These are phyloP conservation scores for Cairina moschata DNA, from an alignment of 2,113 vertebrate species.

Conservation along the genomic window DNA sequence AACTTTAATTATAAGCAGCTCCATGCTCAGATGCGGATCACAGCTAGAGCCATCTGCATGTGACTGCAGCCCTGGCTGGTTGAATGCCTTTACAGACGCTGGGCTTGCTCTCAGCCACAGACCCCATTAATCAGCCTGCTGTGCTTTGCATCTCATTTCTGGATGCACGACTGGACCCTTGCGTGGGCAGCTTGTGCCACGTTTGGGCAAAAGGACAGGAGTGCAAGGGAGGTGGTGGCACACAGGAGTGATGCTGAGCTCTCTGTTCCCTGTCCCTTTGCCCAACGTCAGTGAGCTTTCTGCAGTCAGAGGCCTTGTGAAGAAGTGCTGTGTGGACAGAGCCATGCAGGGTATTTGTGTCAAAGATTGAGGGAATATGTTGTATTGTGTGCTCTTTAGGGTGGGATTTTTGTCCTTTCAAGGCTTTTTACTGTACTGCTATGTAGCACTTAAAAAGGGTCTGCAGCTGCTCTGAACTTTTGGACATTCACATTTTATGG, in stretches of 20 bases:
- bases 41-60: not conserved
- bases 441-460: not conserved
- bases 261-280: not conserved
- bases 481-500: accelerated
- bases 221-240: not conserved
- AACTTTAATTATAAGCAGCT: not conserved
- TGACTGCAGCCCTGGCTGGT: not conserved
- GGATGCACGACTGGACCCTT: accelerated
- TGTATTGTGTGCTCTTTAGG: not conserved
- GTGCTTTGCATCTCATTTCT: not conserved
- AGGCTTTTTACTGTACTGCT: not conserved
- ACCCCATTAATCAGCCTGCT: not conserved
- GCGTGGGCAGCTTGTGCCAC: not conserved
- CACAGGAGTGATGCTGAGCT: not conserved
- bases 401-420: not conserved
- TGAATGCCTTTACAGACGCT: not conserved
- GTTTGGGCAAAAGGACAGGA: not conserved
- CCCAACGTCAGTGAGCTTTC: not conserved
- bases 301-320: not conserved
- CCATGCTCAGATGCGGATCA: not conserved
- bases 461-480: not conserved
- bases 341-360: not conserved
- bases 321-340: not conserved
- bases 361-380: not conserved
- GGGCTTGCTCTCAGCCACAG: not conserved